Evolutionary conservation across 2,888 invertebrate genomes (phyloP).

Genomic region (Eristalinus sepulchralis): DNA sequence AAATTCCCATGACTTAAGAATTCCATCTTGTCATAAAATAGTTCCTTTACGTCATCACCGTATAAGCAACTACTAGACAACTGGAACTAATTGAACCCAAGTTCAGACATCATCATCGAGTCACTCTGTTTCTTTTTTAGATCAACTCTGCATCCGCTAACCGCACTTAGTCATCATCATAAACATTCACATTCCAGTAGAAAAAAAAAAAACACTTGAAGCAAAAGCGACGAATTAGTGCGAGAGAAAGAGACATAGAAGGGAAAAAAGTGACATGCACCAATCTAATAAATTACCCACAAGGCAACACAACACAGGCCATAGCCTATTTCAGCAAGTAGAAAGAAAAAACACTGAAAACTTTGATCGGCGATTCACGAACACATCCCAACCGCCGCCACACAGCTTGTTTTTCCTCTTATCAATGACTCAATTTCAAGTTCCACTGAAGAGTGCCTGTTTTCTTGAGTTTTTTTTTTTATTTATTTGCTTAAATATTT

Average conservation of each 20-base stretch:
- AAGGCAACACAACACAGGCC: neutral
- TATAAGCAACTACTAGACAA: neutral
- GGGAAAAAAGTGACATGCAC: neutral
- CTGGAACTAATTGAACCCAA: conserved; percentile 12
- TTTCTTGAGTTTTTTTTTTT: neutral
- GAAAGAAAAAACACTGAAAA: neutral
- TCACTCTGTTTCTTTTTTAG: neutral
- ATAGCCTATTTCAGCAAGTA: conserved; percentile 15
- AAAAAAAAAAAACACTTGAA: too few relatives aligned
- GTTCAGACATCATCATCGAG: conserved; percentile 6
- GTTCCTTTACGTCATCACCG: neutral
- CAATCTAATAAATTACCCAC: conserved; percentile 23
- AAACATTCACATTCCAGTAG: neutral
- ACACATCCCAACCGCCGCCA: conserved; percentile 15
- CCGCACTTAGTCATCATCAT: conserved; percentile 30
- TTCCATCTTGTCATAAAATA: too few relatives aligned
- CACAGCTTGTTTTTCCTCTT: conserved; percentile 38
- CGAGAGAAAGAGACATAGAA: neutral
- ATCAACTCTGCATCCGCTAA: conserved; percentile 28
- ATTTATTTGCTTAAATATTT: conserved; percentile 17
- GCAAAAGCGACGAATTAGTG: too few relatives aligned
- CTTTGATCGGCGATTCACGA: neutral
- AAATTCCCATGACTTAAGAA: neutral
- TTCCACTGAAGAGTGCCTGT: conserved; percentile 28
- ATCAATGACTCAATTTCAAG: conserved; percentile 59